Evolutionary conservation across 2,113 vertebrate species (phyloP).

Genomic region (Hydrochoerus hydrochaeris): DNA sequence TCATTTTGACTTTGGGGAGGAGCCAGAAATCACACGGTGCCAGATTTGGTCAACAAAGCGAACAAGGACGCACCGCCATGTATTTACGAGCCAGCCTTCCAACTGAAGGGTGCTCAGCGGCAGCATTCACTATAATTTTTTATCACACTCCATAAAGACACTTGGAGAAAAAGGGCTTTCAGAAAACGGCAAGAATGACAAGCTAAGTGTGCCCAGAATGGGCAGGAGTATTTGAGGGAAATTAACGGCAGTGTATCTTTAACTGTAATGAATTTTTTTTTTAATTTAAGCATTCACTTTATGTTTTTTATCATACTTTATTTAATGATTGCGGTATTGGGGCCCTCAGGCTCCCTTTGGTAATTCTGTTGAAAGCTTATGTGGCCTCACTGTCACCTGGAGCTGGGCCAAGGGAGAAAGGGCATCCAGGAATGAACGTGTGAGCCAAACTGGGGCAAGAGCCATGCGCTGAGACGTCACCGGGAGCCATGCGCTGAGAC

Average conservation of each 20-base stretch:
- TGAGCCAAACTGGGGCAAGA: not conserved
- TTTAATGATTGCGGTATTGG: rapidly evolving
- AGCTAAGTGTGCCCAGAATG: not conserved
- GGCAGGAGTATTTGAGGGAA: not conserved
- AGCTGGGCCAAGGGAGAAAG: not conserved
- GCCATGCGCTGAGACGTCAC: not conserved
- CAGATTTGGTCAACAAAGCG: not conserved
- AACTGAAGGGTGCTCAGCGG: not conserved
- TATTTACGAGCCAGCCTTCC: not conserved
- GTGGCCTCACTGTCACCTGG: not conserved
- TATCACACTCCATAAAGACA: not conserved
- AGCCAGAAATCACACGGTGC: not conserved
- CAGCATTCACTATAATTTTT: not conserved
- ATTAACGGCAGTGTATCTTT: not conserved
- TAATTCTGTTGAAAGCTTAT: not conserved
- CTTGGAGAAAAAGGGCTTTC: not conserved
- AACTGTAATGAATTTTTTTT: not conserved
- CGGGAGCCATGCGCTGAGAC: not conserved
- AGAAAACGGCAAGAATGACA: not conserved
- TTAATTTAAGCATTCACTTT: not conserved
- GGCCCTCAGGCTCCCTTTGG: not conserved
- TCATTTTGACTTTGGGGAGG: not conserved
- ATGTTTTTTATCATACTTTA: not conserved
- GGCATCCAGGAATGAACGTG: not conserved
- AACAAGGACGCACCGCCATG: not conserved